Conservation (phyloP, 2,797 vertebrate genomes). For the Erithacus rubecula region DNA sequence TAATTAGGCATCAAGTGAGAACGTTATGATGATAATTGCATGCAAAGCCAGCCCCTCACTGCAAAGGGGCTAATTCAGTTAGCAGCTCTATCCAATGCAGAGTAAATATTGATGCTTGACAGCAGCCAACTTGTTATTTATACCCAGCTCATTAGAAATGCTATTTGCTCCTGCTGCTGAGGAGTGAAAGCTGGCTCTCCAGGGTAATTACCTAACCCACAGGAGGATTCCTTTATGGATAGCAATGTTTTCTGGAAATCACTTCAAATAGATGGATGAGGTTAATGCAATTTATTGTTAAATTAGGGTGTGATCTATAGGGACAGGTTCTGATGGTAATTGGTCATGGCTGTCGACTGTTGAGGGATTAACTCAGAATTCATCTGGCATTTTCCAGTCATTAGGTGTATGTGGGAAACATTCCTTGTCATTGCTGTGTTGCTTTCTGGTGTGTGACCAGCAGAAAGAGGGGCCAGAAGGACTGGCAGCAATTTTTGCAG, state of each 20-base stretch:
- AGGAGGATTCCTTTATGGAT: constrained; percentile 26
- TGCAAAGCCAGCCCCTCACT: not conserved
- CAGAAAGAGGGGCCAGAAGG: not conserved
- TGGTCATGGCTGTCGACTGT: not conserved
- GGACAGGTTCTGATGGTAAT: constrained; percentile 25
- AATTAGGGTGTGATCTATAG: constrained; percentile 48
- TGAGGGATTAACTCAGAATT: constrained; percentile 28
- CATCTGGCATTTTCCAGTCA: not conserved
- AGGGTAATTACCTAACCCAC: constrained; percentile 55
- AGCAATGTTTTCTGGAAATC: constrained; percentile 53
- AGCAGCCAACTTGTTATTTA: constrained; percentile 39
- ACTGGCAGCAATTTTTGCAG: not conserved
- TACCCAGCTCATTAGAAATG: constrained; percentile 55
- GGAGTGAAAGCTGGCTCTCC: constrained; percentile 47
- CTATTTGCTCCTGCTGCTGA: constrained; percentile 15
- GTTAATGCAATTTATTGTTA: constrained; percentile 62
- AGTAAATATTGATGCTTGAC: constrained; percentile 46
- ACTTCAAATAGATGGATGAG: constrained; percentile 22
- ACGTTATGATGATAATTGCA: not conserved
- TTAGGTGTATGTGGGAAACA: not conserved
- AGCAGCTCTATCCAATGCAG: not conserved
- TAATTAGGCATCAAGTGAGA: constrained; percentile 31
- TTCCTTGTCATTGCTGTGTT: not conserved
- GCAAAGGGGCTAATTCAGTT: constrained; percentile 48
- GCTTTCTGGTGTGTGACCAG: not conserved